Evolutionary conservation across 2,888 invertebrate species (phyloP).

Genomic region (Cryptophagus acutangulus): DNA sequence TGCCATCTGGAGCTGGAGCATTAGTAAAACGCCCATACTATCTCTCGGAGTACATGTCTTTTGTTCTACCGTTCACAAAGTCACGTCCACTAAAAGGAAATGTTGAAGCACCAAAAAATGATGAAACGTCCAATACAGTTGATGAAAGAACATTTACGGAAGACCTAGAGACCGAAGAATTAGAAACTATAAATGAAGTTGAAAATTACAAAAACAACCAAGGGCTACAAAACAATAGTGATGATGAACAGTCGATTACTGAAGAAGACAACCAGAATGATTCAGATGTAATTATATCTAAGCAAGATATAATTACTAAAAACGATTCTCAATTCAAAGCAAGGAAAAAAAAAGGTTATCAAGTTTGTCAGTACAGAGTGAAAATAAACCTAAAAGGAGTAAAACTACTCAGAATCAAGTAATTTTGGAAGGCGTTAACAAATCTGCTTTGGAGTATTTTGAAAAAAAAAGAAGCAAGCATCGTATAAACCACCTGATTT

Average conservation of each 20-base stretch:
- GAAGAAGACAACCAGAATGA: constrained; percentile 8
- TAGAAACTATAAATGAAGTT: constrained; percentile 1
- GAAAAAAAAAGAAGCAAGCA: constrained; percentile 22
- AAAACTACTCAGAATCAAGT: too few species aligned
- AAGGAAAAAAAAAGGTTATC: too few species aligned
- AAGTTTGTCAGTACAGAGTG: too few species aligned
- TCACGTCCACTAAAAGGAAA: constrained; percentile 11
- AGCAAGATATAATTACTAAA: too few species aligned
- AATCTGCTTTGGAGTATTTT: constrained; percentile 9
- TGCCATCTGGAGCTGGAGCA: constrained; percentile 10
- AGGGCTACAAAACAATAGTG: too few species aligned
- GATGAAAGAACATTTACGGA: constrained; percentile 11
- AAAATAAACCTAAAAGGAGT: too few species aligned
- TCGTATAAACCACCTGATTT: constrained; percentile 30
- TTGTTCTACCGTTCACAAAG: constrained; percentile 12
- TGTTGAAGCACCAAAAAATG: too few species aligned
- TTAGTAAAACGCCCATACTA: constrained; percentile 9
- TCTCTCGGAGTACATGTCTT: constrained; percentile 10
- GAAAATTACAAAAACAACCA: constrained; percentile 1
- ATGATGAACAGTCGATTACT: constrained; percentile 4
- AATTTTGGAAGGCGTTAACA: constrained; percentile 9
- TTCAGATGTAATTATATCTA: constrained; percentile 6
- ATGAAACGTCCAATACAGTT: constrained; percentile 10
- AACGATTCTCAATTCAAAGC: too few species aligned
- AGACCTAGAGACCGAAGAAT: constrained; percentile 8